Conservation (phyloP, 1,140 invertebrate genomes). For the Caenorhabditis tropicalis region DNA sequence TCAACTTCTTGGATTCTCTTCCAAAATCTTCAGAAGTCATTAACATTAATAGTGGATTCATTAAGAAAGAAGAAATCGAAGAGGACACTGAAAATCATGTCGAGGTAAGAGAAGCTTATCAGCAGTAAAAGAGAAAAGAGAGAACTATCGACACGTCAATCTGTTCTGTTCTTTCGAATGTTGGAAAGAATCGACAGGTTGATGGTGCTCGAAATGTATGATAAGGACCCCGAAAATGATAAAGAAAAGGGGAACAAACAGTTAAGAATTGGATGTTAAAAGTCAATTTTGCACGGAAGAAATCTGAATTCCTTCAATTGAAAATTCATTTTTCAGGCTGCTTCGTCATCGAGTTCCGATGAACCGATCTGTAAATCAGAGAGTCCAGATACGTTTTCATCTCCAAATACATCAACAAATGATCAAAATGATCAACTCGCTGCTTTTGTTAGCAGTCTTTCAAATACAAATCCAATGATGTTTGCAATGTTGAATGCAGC, state of each 20-base stretch:
- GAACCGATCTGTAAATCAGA: conserved; percentile 12
- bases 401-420: not conserved
- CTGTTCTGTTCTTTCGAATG: not conserved
- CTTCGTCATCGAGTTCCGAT: conserved; percentile 15
- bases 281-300: not conserved
- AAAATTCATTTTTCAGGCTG: not conserved
- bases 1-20: conserved; percentile 54
- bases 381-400: not conserved
- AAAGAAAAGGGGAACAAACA: not conserved
- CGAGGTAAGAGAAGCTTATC: conserved; percentile 26
- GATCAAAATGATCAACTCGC: conserved; percentile 10
- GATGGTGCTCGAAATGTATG: not conserved
- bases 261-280: not conserved
- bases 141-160: conserved; percentile 36
- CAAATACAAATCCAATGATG: conserved; percentile 18
- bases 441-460: conserved; percentile 8
- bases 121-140: not conserved
- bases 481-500: conserved; percentile 19
- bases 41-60: conserved; percentile 54
- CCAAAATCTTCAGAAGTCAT: conserved; percentile 56
- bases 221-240: conserved; percentile 17
- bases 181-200: not conserved
- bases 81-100: conserved; percentile 43
- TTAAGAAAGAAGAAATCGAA: conserved; percentile 34
- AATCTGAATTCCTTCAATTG: too few relatives aligned